phyloP scores from a whole-genome alignment of 2,888 invertebrate species.

The Microctonus aethiopoides region DNA sequence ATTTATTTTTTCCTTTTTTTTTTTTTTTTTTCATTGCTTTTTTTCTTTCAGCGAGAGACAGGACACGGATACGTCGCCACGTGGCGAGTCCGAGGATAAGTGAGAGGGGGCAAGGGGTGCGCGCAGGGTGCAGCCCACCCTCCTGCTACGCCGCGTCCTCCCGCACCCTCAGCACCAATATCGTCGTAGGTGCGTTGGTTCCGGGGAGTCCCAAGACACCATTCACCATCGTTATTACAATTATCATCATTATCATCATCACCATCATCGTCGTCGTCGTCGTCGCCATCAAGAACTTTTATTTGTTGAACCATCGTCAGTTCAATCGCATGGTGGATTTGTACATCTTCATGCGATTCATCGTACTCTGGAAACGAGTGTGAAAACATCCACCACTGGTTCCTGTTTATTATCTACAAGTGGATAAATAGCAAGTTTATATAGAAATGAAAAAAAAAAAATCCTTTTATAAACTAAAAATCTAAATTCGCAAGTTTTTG shows the following conservation, averaged over 20 bases:
- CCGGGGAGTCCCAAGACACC: slow-evolving; percentile 33
- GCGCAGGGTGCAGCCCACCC: slow-evolving; percentile 57
- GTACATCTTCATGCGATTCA: slow-evolving; percentile 52
- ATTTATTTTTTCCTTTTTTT: too few species aligned
- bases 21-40: slow-evolving; percentile 34
- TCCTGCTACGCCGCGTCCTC: slow-evolving; percentile 56
- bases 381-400: slow-evolving; percentile 48
- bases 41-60: slow-evolving; percentile 62
- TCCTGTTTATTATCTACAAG: slow-evolving; percentile 47
- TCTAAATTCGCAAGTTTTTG: background rate
- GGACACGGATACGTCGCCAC: slow-evolving; percentile 59
- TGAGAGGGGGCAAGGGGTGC: slow-evolving; percentile 63
- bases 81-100: slow-evolving; percentile 61
- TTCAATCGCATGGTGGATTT: slow-evolving; percentile 47
- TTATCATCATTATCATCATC: background rate
- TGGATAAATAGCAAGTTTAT: background rate
- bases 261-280: slow-evolving; percentile 37
- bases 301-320: slow-evolving; percentile 31
- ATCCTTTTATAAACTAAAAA: slow-evolving; percentile 1
- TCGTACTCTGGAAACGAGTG: slow-evolving; percentile 50
- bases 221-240: slow-evolving; percentile 15
- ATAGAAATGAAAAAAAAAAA: background rate
- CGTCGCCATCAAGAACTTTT: slow-evolving; percentile 37
- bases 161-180: slow-evolving; percentile 52
- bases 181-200: slow-evolving; percentile 27